Conservation (phyloP, 2,113 vertebrate genomes). For the Paratilapia polleni region DNA sequence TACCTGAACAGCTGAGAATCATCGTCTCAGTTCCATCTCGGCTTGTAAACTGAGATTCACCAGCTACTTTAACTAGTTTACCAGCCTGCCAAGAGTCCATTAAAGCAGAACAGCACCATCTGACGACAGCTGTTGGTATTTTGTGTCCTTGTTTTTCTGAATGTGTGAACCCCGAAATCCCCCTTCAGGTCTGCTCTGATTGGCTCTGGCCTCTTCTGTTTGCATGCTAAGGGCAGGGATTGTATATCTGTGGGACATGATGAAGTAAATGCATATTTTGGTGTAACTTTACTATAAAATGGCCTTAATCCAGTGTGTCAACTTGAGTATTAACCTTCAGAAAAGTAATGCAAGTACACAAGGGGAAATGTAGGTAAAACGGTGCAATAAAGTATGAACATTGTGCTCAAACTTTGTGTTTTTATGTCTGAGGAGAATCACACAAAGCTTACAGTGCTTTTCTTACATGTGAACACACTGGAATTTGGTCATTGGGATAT, state of each 20-base stretch:
- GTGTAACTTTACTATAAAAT: constrained; percentile 14
- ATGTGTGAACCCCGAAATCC: not conserved
- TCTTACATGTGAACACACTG: constrained; percentile 3
- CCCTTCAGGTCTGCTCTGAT: constrained; percentile 10
- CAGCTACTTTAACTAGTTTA: constrained; percentile 10
- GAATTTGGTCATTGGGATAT: constrained; percentile 1
- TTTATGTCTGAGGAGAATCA: not conserved
- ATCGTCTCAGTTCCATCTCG: not conserved
- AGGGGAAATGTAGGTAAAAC: not conserved
- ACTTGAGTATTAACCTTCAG: not conserved
- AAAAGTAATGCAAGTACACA: not conserved
- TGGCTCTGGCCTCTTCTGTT: constrained; percentile 33
- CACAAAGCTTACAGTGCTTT: constrained; percentile 5
- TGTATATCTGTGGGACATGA: constrained; percentile 8
- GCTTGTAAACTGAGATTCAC: constrained; percentile 10
- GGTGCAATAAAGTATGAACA: constrained; percentile 41
- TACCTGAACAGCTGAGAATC: not conserved
- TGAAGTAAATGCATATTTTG: constrained; percentile 19
- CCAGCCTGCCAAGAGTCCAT: not conserved
- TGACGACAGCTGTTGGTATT: not conserved
- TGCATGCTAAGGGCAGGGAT: constrained; percentile 52
- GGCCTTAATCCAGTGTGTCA: constrained; percentile 33
- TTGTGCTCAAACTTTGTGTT: constrained; percentile 1
- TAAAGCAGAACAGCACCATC: not conserved
- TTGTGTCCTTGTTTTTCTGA: constrained; percentile 1